Evolutionary conservation across 2,888 invertebrate species (phyloP), one percentile per base, ranked within the genome.

Genomic region (Andrena flavipes): DNA sequence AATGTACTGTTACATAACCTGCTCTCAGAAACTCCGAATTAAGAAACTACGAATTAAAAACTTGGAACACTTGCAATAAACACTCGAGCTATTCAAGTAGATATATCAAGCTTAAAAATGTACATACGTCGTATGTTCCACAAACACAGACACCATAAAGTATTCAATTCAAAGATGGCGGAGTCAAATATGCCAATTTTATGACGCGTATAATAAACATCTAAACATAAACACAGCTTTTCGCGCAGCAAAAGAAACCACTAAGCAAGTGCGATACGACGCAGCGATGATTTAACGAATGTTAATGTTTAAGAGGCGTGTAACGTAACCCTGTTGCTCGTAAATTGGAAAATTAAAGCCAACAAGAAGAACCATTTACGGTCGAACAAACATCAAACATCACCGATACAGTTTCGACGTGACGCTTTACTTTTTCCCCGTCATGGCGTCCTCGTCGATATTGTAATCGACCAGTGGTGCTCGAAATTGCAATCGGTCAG

Each of bases 311-410:
- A 26, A 59, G 59, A 35, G 54, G 26, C 62, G 48, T 54, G 48
- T 54, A 63, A 76, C 54, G 33, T 76, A 69, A 76, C 33, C n/a
- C 54, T 29, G 48, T n/a, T 56, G 63, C 33, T 76, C 54, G 54
- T 56, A 42, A 59, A 68, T 79, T 69, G 29, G 20, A 49, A 69
- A 77, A 77, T 77, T 69, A 49, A 26, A 49, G 48, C 26, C 49
- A 35, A 13, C 23, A 16, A 30, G 30, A 26, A 35, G 63, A 68
- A 30, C 13, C 51, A 76, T 59, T 67, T n/a, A 30, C 7, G 20
- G 20, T 13, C 26, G 30, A 62, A 30, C 23, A 23, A 23, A 30
- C n/a, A 30, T 49, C 62, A 7, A 26, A 8, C 16, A 48, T n/a
- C 26, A 60, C 13, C 7, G n/a, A 7, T 7, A 60, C 26, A n/a